Evolutionary conservation across 2,888 invertebrate genomes (phyloP), one percentile per base, ranked within the genome.

Genomic region (Volucella zonaria): DNA sequence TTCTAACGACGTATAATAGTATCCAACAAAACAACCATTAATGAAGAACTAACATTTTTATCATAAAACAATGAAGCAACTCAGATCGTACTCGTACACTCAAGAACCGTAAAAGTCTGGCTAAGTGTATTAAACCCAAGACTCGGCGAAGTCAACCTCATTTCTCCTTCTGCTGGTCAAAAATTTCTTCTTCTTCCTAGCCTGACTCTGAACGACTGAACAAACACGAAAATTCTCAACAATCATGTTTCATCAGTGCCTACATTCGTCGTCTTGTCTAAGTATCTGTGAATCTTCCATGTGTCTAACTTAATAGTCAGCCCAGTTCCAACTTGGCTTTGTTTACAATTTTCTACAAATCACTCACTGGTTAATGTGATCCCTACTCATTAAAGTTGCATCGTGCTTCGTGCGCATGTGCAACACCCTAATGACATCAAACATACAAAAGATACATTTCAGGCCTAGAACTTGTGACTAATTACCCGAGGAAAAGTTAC

Each of bases 371-470:
- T 43, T 68, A 76, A 66, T 75, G 66, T 18, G 66, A 38, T 49
- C 51, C 59, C 23, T 62, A 51, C 70, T 42, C 42, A 11, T 15
- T 40, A 23, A n/a, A 71, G 31, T 38, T 38, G 38, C 11, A 80
- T 67, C 45, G 67, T 38, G 61, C 61, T 80, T 56, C 54, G 38
- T 15, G 82, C 78, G 82, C 79, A 83, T 74, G 82, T 79, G 83
- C 83, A 83, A 73, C 67, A 23, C 49, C 58, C 70, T 83, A 83
- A 83, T 80, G 80, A 80, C 75, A 83, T 66, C 40, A 67, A 45
- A 8, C 15, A 23, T 10, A 51, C 3, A 23, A 12, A 18, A 15
- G 43, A 61, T 51, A 38, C 71, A 49, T 47, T 38, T 23, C 58
- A 49, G 18, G 52, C 31, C 56, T 38, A 38, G 23, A 61, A 49